Evolutionary conservation across 2,888 invertebrate genomes (phyloP).

Genomic region (Rotaria macrura): DNA sequence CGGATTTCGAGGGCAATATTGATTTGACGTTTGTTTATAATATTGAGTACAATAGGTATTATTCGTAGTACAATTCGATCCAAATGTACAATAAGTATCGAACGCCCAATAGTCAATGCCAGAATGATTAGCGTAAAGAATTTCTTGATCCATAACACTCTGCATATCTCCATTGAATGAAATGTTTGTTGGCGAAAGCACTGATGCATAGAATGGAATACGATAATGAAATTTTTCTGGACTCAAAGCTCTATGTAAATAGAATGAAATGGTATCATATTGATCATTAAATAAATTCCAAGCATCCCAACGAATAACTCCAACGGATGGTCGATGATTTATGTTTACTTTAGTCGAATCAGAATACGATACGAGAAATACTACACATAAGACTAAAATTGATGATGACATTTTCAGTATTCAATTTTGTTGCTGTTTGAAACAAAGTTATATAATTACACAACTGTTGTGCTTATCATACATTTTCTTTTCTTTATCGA

Average conservation of each 20-base stretch:
- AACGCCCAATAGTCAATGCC: slow-evolving; percentile 15
- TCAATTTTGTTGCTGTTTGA: not conserved
- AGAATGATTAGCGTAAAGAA: not conserved
- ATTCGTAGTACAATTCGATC: not conserved
- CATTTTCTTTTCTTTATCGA: not conserved
- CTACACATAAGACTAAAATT: not conserved
- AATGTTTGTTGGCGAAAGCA: not conserved
- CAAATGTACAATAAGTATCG: not conserved
- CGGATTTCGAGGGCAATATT: not conserved
- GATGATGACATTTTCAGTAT: not conserved
- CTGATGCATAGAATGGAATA: not conserved
- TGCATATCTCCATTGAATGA: not conserved
- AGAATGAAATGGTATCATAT: not conserved
- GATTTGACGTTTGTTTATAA: slow-evolving; percentile 14
- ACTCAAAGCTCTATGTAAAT: not conserved
- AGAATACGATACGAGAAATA: not conserved
- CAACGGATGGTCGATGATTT: not conserved
- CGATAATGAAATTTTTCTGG: not conserved
- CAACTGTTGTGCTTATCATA: not conserved
- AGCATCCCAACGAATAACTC: slow-evolving; percentile 22
- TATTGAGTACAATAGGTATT: not conserved
- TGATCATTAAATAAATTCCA: not conserved
- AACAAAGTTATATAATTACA: not conserved
- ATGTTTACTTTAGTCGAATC: not conserved
- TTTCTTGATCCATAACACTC: not conserved